These are phyloP conservation scores for Monochamus saltuarius DNA, from an alignment of 1,140 invertebrate species.

Conservation along the genomic window DNA sequence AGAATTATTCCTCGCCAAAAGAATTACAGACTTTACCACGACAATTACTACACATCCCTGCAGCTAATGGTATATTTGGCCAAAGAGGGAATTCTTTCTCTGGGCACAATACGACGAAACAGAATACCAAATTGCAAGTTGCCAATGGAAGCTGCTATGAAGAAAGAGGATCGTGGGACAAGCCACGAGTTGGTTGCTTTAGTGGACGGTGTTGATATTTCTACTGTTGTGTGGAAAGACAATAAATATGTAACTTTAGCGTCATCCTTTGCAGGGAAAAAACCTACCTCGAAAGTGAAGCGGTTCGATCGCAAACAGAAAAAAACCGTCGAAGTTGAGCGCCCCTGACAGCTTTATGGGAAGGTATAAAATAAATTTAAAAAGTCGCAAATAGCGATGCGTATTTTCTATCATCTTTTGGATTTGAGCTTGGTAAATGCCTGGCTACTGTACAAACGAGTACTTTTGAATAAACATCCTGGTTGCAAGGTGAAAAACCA, in stretches of 20 bases:
- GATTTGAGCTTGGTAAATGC: slow-evolving; percentile 38
- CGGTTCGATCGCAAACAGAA: slow-evolving; percentile 23
- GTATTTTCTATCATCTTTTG: slow-evolving; percentile 42
- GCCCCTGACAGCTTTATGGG: slow-evolving; percentile 50
- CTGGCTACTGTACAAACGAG: slow-evolving; percentile 31
- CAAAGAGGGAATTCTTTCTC: slow-evolving; percentile 29
- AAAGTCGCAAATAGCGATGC: slow-evolving; percentile 45
- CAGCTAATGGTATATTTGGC: slow-evolving; percentile 30
- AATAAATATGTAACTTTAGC: slow-evolving; percentile 28
- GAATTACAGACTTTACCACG: slow-evolving; percentile 33
- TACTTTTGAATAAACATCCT: slow-evolving; percentile 3
- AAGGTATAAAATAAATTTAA: slow-evolving; percentile 50
- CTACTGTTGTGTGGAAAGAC: slow-evolving; percentile 31
- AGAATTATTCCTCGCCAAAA: slow-evolving; percentile 25
- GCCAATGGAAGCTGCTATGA: slow-evolving; percentile 22
- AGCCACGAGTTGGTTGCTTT: slow-evolving; percentile 12
- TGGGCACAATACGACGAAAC: slow-evolving; percentile 34
- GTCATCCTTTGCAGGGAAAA: slow-evolving; percentile 21
- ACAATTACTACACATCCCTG: slow-evolving; percentile 34
- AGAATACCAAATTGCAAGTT: slow-evolving; percentile 31
- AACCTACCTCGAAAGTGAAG: slow-evolving; percentile 1
- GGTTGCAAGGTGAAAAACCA: slow-evolving; percentile 13
- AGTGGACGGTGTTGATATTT: slow-evolving; percentile 24
- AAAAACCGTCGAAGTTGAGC: slow-evolving; percentile 14
- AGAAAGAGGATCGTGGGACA: background rate